Conservation (phyloP, 2,888 invertebrate genomes). For the Cerceris rybyensis region DNA sequence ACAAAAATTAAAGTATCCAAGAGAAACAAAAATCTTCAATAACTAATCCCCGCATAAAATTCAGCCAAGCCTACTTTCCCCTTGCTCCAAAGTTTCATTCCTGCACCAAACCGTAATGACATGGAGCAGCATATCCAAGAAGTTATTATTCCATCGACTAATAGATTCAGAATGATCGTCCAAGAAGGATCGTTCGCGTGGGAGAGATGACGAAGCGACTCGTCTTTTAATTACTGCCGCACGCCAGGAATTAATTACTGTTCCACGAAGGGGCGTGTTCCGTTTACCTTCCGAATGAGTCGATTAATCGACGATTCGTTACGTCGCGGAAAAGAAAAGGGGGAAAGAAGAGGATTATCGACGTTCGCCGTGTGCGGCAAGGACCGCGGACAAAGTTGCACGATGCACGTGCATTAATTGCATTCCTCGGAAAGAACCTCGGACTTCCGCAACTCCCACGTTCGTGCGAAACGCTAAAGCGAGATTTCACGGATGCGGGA, state of each 20-base stretch:
- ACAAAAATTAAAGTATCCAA: too few relatives aligned
- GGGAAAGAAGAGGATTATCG: constrained; percentile 16
- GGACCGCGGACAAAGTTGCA: constrained; percentile 13
- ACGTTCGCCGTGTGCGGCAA: background rate
- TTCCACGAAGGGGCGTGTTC: constrained; percentile 23
- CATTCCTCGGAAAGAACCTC: constrained; percentile 17
- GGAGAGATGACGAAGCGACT: constrained; percentile 59
- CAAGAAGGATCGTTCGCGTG: constrained; percentile 38
- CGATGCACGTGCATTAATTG: constrained; percentile 47
- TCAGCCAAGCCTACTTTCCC: too few relatives aligned
- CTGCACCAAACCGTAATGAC: too few relatives aligned
- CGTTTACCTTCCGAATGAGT: constrained; percentile 32
- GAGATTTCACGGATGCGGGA: background rate
- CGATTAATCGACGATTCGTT: constrained; percentile 58
- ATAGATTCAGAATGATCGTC: constrained; percentile 20
- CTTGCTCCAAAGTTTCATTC: too few relatives aligned
- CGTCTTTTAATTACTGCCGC: constrained; percentile 61
- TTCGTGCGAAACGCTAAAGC: background rate
- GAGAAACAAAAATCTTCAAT: too few relatives aligned
- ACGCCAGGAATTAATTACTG: constrained; percentile 62
- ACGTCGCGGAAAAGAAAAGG: constrained; percentile 2
- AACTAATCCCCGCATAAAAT: too few relatives aligned
- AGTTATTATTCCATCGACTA: constrained; percentile 13
- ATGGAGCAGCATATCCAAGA: background rate
- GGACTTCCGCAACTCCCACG: constrained; percentile 40